Base-by-base conservation (phyloP, 2,113 vertebrate genomes). In the Pongo pygmaeus region DNA sequence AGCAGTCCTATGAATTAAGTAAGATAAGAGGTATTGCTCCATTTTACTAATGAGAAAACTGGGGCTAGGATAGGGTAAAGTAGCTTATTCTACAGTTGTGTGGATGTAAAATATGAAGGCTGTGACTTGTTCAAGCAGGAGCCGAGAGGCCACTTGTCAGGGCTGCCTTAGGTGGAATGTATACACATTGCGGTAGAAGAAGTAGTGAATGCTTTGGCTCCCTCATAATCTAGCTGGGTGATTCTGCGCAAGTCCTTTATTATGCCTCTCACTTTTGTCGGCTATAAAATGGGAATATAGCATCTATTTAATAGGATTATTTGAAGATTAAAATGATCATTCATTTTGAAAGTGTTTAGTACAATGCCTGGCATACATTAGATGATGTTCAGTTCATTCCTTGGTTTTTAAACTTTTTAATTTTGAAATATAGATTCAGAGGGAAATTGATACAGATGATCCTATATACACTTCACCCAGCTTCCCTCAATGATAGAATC, bases 21-120 rank as follows among this genome's bases (percentile, higher is more conserved):
- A 91, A 55, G 74, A 69, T 14, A 74, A 86, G 52, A 74, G 16
- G 74, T 95, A 57, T 50, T 70, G 52, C 22, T 97, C 83, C 43
- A 43, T 93, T 97, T 97, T 94, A 84, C 79, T 77, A 55, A 64
- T 96, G 85, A 95, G 93, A 92, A 97, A 84, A 79, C 46, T 46
- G 32, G 80, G 50, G 11, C 78, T 93, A 75, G 14, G 50, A 14
- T 93, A 84, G 30, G 17, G 4, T 77, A 84, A 78, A 35, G 6
- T 90, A n/a, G 87, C 46, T 80, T 84, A 67, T 72, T 95, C 80
- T 94, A 13, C 48, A 87, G 77, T 72, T 17, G 17, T 59, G 18
- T 86, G 88, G 23, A 32, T 80, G 48, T 9, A 69, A 83, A 80
- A 23, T 57, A 23, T 40, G 35, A 64, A 72, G 30, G 35, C 8